phyloP scores from a whole-genome alignment of 2,797 vertebrate genomes.

The Setipinna tenuifilis region DNA sequence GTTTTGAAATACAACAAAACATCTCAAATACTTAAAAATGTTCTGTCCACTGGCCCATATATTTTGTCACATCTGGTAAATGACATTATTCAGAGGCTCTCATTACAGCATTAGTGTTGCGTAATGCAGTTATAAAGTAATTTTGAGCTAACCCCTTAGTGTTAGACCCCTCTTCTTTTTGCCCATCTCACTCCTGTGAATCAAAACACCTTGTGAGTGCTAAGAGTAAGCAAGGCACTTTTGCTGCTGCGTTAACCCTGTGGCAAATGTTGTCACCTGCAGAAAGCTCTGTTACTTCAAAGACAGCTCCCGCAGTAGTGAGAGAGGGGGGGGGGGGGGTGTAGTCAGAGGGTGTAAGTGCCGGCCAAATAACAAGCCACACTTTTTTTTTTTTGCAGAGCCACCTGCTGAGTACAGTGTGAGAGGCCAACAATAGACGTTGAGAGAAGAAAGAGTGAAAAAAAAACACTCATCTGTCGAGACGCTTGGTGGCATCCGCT shows the following conservation, averaged over 20 bases:
- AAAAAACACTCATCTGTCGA: not conserved
- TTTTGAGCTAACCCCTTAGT: not conserved
- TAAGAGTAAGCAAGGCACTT: not conserved
- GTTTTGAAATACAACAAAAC: not conserved
- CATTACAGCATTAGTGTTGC: not conserved
- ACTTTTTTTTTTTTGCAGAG: not conserved
- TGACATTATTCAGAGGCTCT: not conserved
- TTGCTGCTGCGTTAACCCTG: not conserved
- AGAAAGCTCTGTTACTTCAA: conserved; percentile 1
- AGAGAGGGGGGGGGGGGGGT: not conserved
- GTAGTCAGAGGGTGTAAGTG: not conserved
- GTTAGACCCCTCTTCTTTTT: not conserved
- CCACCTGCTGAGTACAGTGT: conserved; percentile 22
- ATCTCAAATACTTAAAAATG: no score
- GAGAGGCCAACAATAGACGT: conserved; percentile 10
- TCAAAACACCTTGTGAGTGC: not conserved
- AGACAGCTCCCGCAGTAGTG: not conserved
- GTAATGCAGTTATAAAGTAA: not conserved
- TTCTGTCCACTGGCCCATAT: no score
- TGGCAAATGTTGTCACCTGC: conserved; percentile 22
- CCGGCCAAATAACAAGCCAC: not conserved
- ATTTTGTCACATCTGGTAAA: not conserved
- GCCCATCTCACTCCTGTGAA: not conserved
- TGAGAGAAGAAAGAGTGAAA: not conserved
- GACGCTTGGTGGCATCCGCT: not conserved